These are phyloP conservation scores for Paratilapia polleni DNA, from an alignment of 2,113 vertebrate genomes.

Conservation along the genomic window DNA sequence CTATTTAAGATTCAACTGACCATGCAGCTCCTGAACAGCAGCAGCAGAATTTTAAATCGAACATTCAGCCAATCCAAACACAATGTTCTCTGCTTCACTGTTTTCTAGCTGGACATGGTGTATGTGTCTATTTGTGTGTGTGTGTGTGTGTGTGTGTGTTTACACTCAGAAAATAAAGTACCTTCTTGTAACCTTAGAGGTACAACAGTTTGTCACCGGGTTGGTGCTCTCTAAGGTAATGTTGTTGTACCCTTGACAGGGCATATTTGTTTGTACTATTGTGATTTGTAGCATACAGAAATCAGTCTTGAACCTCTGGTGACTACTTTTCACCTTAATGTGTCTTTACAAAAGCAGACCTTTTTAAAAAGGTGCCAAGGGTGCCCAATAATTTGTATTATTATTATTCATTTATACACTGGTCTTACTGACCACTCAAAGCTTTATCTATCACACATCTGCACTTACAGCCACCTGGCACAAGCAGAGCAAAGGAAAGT, in stretches of 20 bases:
- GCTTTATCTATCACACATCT: no score
- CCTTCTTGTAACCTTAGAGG: background rate
- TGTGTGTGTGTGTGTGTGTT: background rate
- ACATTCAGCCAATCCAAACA: background rate
- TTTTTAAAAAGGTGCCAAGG: no score
- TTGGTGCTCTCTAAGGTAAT: background rate
- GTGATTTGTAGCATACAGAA: background rate
- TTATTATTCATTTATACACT: no score
- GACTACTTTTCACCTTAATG: background rate
- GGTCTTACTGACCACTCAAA: no score
- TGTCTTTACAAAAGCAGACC: no score
- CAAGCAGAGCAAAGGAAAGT: no score
- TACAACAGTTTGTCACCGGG: background rate
- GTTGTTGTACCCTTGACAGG: background rate
- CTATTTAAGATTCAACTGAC: conserved; percentile 51
- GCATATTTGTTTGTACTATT: background rate
- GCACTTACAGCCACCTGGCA: no score
- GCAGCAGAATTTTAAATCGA: conserved; percentile 24
- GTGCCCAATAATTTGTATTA: no score
- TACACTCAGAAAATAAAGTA: background rate
- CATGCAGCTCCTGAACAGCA: conserved; percentile 17
- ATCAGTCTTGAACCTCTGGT: fast-evolving
- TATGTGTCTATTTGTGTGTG: background rate
- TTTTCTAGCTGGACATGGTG: background rate
- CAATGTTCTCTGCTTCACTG: conserved; percentile 8